A percentile compares a stretch with the other conserved stretches of the same genome.
Conservation (phyloP, 2,113 vertebrate species). For the Corynorhinus townsendii region DNA sequence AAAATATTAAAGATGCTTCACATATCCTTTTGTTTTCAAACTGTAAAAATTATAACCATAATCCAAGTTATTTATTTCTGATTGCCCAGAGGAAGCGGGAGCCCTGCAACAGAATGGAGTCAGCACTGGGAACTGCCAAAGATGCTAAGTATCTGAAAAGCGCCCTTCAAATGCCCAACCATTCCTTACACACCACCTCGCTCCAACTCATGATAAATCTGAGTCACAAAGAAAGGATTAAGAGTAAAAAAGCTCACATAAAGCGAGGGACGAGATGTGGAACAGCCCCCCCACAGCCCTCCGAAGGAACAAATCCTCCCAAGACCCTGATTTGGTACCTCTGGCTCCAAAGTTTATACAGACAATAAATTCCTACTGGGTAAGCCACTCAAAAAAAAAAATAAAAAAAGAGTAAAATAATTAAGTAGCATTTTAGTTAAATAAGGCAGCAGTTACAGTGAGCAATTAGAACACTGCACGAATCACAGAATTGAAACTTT, state of each 20-base stretch:
- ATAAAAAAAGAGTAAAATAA: neutral
- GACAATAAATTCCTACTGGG: too few relatives aligned
- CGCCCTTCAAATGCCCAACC: neutral
- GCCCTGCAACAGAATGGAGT: neutral
- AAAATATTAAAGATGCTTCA: neutral
- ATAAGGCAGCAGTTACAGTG: neutral
- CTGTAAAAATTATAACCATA: neutral
- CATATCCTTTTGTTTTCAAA: neutral
- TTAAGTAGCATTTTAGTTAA: conserved; percentile 19
- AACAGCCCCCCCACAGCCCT: too few relatives aligned
- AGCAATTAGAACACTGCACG: neutral
- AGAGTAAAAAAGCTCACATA: neutral
- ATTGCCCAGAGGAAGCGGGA: neutral
- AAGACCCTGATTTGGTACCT: too few relatives aligned
- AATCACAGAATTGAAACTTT: neutral
- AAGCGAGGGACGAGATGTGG: too few relatives aligned
- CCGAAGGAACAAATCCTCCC: too few relatives aligned
- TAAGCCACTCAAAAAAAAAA: neutral
- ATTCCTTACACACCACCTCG: neutral
- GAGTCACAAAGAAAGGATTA: neutral
- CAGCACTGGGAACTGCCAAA: neutral
- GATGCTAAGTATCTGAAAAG: neutral
- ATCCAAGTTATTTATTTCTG: neutral
- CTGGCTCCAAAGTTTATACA: too few relatives aligned
- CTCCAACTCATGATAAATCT: neutral